These are phyloP conservation scores for Leptura quadrifasciata DNA, from an alignment of 2,888 invertebrate species.

Conservation along the genomic window DNA sequence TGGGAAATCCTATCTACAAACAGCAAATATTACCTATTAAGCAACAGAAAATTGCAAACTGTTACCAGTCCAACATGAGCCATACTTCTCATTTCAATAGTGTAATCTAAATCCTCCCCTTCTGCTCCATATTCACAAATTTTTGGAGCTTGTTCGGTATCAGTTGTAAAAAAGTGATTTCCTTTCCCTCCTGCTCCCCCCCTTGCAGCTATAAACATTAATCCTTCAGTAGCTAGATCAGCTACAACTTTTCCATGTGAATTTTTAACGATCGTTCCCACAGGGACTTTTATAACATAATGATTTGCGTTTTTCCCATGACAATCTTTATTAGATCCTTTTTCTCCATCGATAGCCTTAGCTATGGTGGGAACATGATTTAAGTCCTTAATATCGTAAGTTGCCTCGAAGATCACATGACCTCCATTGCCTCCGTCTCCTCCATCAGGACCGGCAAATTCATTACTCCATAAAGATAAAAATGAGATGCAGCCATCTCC, in stretches of 20 bases:
- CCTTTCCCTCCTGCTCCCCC: conserved; percentile 98
- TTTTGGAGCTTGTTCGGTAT: conserved; percentile 86
- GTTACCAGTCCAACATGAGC: conserved; percentile 93
- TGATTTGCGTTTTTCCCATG: conserved; percentile 89
- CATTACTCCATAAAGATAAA: conserved; percentile 87
- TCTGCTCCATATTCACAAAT: conserved; percentile 90
- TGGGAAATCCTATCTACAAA: conserved; percentile 86
- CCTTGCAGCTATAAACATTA: conserved; percentile 93
- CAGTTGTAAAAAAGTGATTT: conserved; percentile 92
- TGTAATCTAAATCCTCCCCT: conserved; percentile 86
- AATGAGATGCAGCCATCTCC: conserved; percentile 96
- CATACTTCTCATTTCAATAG: conserved; percentile 91
- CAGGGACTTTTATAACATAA: conserved; percentile 83
- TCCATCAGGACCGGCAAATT: conserved; percentile 94
- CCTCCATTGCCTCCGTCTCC: conserved; percentile 98
- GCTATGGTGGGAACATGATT: conserved; percentile 79
- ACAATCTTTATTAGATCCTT: conserved; percentile 85
- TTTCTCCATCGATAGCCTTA: conserved; percentile 82
- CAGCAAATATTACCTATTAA: conserved; percentile 9
- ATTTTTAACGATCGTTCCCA: conserved; percentile 85
- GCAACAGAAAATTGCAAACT: not conserved
- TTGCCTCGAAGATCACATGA: conserved; percentile 91
- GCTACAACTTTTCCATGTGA: conserved; percentile 78
- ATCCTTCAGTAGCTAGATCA: conserved; percentile 80
- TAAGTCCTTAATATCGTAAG: conserved; percentile 81